Evolutionary conservation across 1,140 invertebrate species (phyloP).

Genomic region (silkworm (Bombyx mori)): DNA sequence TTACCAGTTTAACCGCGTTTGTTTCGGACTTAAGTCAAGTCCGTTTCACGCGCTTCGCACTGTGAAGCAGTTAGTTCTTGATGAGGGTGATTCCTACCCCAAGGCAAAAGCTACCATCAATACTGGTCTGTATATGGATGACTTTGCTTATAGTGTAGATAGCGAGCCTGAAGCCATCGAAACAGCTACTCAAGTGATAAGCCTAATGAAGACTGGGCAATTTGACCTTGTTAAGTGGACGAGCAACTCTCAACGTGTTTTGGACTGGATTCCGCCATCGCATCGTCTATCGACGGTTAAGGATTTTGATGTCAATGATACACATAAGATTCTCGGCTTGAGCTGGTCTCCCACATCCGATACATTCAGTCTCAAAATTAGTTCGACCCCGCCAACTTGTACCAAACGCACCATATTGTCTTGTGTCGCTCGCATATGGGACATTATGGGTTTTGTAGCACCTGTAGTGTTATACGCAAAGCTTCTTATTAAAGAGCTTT

Average conservation of each 20-base stretch:
- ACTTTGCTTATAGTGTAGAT: constrained; percentile 3
- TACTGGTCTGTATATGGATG: constrained; percentile 12
- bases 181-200: constrained; percentile 7
- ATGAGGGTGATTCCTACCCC: constrained; percentile 5
- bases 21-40: constrained; percentile 37
- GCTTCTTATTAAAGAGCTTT: constrained; percentile 14
- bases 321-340: constrained; percentile 11
- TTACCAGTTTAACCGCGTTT: constrained; percentile 35
- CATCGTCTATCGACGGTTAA: constrained; percentile 8
- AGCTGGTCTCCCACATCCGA: constrained; percentile 8
- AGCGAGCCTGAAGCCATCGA: neutral
- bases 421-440: constrained; percentile 12
- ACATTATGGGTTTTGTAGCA: constrained; percentile 15
- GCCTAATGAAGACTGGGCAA: constrained; percentile 14
- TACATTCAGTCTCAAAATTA: constrained; percentile 7
- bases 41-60: constrained; percentile 36
- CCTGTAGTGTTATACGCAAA: constrained; percentile 15
- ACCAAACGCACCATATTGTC: constrained; percentile 15
- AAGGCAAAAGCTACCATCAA: neutral
- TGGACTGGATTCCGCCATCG: constrained; percentile 12
- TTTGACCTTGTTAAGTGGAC: constrained; percentile 22
- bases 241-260: constrained; percentile 14
- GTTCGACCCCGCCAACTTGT: neutral
- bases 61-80: constrained; percentile 22
- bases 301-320: constrained; percentile 6